phyloP scores from a whole-genome alignment of 2,888 invertebrate species.

The Synergus itoensis region DNA sequence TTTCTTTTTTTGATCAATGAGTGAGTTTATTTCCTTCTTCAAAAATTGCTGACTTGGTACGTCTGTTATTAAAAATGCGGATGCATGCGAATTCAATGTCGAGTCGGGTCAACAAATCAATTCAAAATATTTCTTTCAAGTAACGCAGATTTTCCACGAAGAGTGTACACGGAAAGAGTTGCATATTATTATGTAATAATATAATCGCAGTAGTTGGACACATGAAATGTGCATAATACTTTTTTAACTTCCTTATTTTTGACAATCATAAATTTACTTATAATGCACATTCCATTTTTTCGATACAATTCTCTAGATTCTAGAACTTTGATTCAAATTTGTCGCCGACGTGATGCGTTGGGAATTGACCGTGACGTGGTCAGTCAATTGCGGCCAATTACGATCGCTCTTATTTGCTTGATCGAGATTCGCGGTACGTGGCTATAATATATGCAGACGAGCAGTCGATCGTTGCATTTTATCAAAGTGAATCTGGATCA shows the following conservation, averaged over 20 bases:
- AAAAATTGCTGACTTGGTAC: constrained; percentile 1
- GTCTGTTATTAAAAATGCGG: constrained; percentile 12
- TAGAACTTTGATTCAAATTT: constrained; percentile 12
- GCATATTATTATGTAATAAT: background rate
- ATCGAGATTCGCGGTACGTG: constrained; percentile 67
- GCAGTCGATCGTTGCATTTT: constrained; percentile 49
- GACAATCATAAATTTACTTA: too few relatives aligned
- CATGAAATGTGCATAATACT: background rate
- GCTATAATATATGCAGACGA: constrained; percentile 51
- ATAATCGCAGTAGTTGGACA: background rate
- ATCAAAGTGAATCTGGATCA: background rate
- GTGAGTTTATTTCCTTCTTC: background rate
- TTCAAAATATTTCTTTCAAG: constrained; percentile 58
- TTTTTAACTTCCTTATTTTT: background rate
- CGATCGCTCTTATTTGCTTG: constrained; percentile 63
- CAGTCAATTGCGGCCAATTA: constrained; percentile 72
- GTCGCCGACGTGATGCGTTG: constrained; percentile 17
- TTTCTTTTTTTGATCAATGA: background rate
- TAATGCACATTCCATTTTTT: background rate
- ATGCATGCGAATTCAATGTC: constrained; percentile 46
- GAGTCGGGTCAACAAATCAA: constrained; percentile 52
- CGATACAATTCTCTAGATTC: background rate
- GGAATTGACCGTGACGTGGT: constrained; percentile 61
- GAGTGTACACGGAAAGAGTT: constrained; percentile 12
- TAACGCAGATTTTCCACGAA: constrained; percentile 25